phyloP scores from a whole-genome alignment of 2,797 vertebrate species.

The Meda fulgida region DNA sequence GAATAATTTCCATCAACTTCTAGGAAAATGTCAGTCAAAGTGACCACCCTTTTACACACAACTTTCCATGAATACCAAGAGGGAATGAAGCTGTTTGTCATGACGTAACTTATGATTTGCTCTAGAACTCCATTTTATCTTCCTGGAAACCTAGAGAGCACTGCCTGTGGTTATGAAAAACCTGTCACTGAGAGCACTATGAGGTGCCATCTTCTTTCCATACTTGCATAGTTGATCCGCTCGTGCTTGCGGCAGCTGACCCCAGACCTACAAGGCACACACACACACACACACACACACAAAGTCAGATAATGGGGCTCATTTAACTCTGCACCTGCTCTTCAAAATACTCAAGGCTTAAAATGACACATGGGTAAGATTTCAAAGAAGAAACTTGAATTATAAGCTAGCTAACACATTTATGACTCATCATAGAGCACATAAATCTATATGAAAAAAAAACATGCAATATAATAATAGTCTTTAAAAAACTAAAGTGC shows the following conservation, averaged over 20 bases:
- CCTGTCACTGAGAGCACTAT: constrained; percentile 56
- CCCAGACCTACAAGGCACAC: constrained; percentile 30
- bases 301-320: constrained; percentile 59
- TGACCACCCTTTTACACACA: constrained; percentile 3
- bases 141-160: constrained; percentile 73
- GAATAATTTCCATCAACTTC: constrained; percentile 39
- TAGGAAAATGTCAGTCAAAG: constrained; percentile 37
- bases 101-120: constrained; percentile 25
- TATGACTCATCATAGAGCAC: not conserved
- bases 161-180: constrained; percentile 75
- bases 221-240: constrained; percentile 18
- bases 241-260: constrained; percentile 57
- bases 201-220: constrained; percentile 41
- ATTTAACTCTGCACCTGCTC: constrained; percentile 52
- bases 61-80: constrained; percentile 16
- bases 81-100: constrained; percentile 20
- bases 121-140: constrained; percentile 59
- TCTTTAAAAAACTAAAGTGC: not conserved
- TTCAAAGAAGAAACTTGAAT: constrained; percentile 39
- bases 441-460: not conserved
- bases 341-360: constrained; percentile 26
- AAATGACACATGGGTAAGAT: constrained; percentile 24
- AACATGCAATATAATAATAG: not conserved
- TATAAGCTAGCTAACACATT: constrained; percentile 31
- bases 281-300: too few species aligned